Base-by-base conservation (phyloP, 2,113 vertebrate genomes). In the Sturnus vulgaris region DNA sequence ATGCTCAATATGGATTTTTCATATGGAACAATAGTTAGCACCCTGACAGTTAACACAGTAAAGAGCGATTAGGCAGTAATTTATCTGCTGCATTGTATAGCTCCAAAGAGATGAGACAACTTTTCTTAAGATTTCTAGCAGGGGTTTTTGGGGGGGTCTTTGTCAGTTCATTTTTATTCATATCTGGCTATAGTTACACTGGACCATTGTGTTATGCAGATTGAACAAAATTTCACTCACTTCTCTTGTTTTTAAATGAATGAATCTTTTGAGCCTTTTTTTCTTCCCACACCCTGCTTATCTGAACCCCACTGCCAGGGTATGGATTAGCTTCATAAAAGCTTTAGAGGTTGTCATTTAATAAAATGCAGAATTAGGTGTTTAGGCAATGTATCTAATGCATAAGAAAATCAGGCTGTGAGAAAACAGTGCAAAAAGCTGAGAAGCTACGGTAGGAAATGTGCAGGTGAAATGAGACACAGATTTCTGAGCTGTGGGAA, bases 1-100 rank as follows among this genome's bases (percentile, higher is more conserved):
- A 73, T 86, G 86, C 76, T 91, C 55, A 55, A 86, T 18, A 65
- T 23, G 66, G 56, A 90, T 94, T 93, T 92, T 96, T 95, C 66
- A 55, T 76, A 79, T 37, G 42, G 71, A 92, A 92, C 71, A 93
- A 70, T 92, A 86, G 71, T 55, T 77, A 88, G 8, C n/a, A 66
- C 55, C 81, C 59, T 82, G 57, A 76, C 71, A 80, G 75, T 65
- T 94, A 94, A 80, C 50, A 73, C 20, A 70, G 63, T 80, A 91
- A 87, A 73, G 90, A 94, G 86, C 0, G 11, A 88, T 90, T 86
- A 94, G 39, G 68, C 33, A 82, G 88, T 82, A 85, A 92, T 96
- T 82, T 81, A 53, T 86, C 88, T 93, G 50, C 55, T 80, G 22
- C 12, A 61, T n/a, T 44, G 46, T 57, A 69, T 18, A 69, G 23